Evolutionary conservation across 2,888 invertebrate species (phyloP).

Genomic region (Oxytorus armatus): DNA sequence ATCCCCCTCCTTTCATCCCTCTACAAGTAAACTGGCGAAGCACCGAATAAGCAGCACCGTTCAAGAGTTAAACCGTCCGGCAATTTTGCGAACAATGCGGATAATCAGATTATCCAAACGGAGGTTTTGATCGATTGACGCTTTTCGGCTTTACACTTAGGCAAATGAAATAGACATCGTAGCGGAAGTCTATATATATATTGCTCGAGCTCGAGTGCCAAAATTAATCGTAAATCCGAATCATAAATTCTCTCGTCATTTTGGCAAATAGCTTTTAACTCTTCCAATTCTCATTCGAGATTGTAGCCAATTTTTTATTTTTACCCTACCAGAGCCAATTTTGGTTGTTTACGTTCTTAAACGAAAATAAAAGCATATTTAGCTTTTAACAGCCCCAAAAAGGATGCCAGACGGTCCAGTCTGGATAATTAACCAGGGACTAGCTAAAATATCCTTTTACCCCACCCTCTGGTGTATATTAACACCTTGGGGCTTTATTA

Average conservation of each 20-base stretch:
- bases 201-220: neutral
- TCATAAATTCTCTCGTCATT: neutral
- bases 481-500: constrained; percentile 39
- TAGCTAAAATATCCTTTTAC: constrained; percentile 13
- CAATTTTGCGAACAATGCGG: constrained; percentile 53
- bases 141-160: constrained; percentile 9
- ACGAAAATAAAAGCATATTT: neutral
- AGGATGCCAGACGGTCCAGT: neutral
- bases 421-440: constrained; percentile 24
- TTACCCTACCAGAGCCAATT: neutral
- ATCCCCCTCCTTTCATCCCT: neutral
- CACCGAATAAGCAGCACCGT: neutral
- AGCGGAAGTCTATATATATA: neutral
- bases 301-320: too few relatives aligned
- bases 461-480: too few relatives aligned
- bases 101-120: constrained; percentile 54
- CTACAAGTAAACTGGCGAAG: too few relatives aligned
- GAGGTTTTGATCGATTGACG: constrained; percentile 54
- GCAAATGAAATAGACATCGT: neutral
- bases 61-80: constrained; percentile 20
- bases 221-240: neutral
- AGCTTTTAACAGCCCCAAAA: too few relatives aligned
- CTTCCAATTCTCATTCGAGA: neutral
- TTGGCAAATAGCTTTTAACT: too few relatives aligned
- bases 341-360: neutral